Percentiles rank a stretch among this genome's conserved stretches.
Conservation (phyloP, 2,113 vertebrate genomes). For the Trichomycterus rosablanca region DNA sequence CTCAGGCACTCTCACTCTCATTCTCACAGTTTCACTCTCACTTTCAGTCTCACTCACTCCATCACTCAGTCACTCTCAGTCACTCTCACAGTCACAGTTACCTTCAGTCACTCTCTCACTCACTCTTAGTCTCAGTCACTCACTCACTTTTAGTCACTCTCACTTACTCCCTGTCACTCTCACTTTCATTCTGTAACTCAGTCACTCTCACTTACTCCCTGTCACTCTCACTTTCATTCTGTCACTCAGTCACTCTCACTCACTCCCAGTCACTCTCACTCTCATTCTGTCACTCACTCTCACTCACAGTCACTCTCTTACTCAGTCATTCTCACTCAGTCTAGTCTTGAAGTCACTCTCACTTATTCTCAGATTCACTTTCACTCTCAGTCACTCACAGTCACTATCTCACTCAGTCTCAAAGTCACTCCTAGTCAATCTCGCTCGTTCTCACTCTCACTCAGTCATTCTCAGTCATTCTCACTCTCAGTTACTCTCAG, state of each 20-base stretch:
- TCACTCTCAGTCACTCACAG: background rate
- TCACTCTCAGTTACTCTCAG: conserved; percentile 1
- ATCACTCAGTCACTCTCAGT: too few relatives aligned
- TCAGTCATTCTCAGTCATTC: background rate
- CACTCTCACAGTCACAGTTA: conserved; percentile 5
- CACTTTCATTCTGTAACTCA: too few relatives aligned
- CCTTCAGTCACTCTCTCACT: background rate
- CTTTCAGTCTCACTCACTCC: background rate
- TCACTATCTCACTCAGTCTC: too few relatives aligned
- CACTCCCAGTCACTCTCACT: background rate
- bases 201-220: background rate
- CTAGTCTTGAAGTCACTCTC: too few relatives aligned
- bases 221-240: background rate
- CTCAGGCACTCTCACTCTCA: conserved; percentile 5
- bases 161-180: background rate
- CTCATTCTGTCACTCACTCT: too few relatives aligned
- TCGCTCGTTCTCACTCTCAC: too few relatives aligned
- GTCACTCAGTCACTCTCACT: background rate
- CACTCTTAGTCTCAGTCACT: background rate
- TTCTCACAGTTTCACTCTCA: background rate
- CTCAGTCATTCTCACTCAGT: too few relatives aligned
- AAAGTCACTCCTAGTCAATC: too few relatives aligned
- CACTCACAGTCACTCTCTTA: background rate
- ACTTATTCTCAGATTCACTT: too few relatives aligned
- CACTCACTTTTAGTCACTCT: background rate